These are phyloP conservation scores for Xylota sylvarum DNA, from an alignment of 2,888 invertebrate species.

Conservation along the genomic window DNA sequence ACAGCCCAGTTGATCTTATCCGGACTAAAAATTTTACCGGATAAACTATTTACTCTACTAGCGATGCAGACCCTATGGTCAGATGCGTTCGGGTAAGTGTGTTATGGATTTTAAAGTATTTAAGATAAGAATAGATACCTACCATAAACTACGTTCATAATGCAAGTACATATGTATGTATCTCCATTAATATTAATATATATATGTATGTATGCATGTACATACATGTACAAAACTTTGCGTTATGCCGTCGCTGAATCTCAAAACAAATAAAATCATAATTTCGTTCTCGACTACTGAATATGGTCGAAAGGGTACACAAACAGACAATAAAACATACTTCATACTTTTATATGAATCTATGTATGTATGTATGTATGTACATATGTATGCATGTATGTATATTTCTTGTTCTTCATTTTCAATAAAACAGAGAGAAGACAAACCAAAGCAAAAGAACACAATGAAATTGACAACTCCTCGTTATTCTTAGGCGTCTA, in stretches of 20 bases:
- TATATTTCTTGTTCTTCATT: conserved; percentile 41
- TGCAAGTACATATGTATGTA: too few species aligned
- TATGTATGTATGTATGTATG: neutral
- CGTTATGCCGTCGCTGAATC: conserved; percentile 47
- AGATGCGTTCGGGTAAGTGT: too few species aligned
- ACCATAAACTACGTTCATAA: too few species aligned
- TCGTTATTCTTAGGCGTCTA: conserved; percentile 76
- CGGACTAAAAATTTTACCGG: too few species aligned
- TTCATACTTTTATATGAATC: neutral
- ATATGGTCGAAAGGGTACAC: conserved; percentile 6
- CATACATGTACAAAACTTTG: neutral
- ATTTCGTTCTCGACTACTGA: conserved; percentile 26
- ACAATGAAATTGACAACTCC: conserved; percentile 76
- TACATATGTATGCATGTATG: neutral
- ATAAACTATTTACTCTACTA: too few species aligned
- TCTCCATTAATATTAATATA: too few species aligned
- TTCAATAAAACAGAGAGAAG: conserved; percentile 39
- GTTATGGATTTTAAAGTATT: too few species aligned
- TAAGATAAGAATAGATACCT: too few species aligned
- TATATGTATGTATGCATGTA: too few species aligned
- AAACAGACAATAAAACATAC: conserved; percentile 5
- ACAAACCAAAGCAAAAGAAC: conserved; percentile 59
- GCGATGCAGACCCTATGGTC: too few species aligned
- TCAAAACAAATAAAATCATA: neutral
- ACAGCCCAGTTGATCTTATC: too few species aligned